These are phyloP conservation scores for Hyposoter didymator DNA, from an alignment of 2,888 invertebrate genomes.

Conservation along the genomic window DNA sequence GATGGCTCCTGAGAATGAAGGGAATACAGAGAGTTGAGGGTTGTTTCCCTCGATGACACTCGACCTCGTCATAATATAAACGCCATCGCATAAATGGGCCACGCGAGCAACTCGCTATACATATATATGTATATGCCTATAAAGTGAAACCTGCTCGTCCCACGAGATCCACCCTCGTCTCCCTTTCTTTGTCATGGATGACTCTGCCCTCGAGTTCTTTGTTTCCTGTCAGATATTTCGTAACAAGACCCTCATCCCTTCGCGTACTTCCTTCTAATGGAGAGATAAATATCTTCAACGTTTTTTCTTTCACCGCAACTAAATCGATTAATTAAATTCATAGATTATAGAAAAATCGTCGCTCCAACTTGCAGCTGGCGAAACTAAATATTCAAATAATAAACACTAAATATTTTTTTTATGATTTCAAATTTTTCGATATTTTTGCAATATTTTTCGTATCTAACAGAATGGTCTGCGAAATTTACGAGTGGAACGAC, in stretches of 20 bases:
- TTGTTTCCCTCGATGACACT: constrained; percentile 58
- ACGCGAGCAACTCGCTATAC: background rate
- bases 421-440: no score
- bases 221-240: constrained; percentile 14
- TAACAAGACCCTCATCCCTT: background rate
- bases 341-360: background rate
- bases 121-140: background rate
- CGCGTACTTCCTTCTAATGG: background rate
- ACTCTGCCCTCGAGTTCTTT: constrained; percentile 37
- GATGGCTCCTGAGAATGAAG: background rate
- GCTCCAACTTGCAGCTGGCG: background rate
- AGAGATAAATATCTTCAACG: constrained; percentile 7
- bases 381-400: no score
- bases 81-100: constrained; percentile 41
- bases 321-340: background rate
- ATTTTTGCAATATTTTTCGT: no score
- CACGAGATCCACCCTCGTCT: background rate
- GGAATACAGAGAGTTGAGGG: constrained; percentile 36
- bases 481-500: no score
- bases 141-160: background rate
- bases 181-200: constrained; percentile 20
- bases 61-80: constrained; percentile 58
- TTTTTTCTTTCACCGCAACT: background rate
- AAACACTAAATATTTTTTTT: no score
- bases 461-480: no score